These are phyloP conservation scores for Podarcis muralis DNA, from an alignment of 2,113 vertebrate species.

Conservation along the genomic window DNA sequence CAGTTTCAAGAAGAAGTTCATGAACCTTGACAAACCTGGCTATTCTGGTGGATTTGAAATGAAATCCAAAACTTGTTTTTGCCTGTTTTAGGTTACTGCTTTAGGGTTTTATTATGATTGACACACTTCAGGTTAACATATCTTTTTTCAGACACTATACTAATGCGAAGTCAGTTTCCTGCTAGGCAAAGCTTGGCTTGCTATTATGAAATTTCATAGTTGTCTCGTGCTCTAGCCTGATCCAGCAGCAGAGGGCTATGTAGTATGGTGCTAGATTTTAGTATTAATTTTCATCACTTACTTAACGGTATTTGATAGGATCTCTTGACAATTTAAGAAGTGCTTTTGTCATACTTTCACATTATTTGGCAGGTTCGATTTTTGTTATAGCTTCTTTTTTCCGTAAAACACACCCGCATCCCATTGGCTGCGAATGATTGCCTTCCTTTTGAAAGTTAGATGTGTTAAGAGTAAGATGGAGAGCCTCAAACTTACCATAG, in stretches of 20 bases:
- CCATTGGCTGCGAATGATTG: background rate
- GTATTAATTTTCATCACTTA: background rate
- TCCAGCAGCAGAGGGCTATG: background rate
- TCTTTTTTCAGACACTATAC: background rate
- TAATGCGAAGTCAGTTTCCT: conserved; percentile 20
- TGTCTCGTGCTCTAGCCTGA: background rate
- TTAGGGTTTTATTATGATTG: conserved; percentile 39
- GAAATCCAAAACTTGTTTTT: conserved; percentile 53
- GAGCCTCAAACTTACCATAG: background rate
- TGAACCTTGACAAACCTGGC: conserved; percentile 58
- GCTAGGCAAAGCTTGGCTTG: background rate
- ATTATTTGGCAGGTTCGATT: background rate
- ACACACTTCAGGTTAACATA: background rate
- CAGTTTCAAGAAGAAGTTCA: conserved; percentile 56
- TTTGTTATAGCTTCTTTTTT: background rate
- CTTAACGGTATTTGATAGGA: background rate
- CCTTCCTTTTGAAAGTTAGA: background rate
- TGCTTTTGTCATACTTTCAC: background rate
- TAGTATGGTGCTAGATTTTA: background rate
- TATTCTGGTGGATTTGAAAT: conserved; percentile 37
- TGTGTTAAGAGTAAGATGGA: background rate
- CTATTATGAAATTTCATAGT: background rate
- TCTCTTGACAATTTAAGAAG: background rate
- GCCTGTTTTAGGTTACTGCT: conserved; percentile 58
- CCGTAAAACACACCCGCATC: too few species aligned